Evolutionary conservation across 2,888 invertebrate genomes (phyloP).

Genomic region (Thyatira batis): DNA sequence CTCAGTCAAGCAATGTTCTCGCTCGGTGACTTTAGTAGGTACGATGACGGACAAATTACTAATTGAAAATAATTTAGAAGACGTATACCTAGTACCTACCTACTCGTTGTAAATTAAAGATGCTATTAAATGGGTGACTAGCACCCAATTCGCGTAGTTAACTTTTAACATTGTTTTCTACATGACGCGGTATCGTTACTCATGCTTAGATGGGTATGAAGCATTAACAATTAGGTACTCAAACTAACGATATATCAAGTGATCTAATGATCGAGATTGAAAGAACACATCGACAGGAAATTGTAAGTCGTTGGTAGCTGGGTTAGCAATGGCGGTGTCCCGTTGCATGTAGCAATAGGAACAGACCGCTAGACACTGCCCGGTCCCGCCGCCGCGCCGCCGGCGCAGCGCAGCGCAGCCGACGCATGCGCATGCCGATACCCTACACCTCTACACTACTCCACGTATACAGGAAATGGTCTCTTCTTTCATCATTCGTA

Average conservation of each 20-base stretch:
- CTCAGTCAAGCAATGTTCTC: constrained; percentile 32
- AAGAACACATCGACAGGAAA: constrained; percentile 50
- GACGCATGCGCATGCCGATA: constrained; percentile 24
- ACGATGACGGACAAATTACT: constrained; percentile 44
- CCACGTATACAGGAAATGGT: constrained; percentile 49
- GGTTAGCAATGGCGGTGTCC: constrained; percentile 53
- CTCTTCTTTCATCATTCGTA: constrained; percentile 44
- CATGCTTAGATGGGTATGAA: neutral
- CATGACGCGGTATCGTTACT: constrained; percentile 14
- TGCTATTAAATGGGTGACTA: constrained; percentile 53
- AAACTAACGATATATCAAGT: neutral
- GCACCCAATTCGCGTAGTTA: constrained; percentile 38
- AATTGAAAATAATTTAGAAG: constrained; percentile 57
- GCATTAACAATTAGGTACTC: neutral
- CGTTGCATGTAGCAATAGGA: constrained; percentile 50
- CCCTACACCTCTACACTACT: constrained; percentile 34
- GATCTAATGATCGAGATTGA: constrained; percentile 14
- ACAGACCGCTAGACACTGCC: constrained; percentile 25
- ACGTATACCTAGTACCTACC: too few relatives aligned
- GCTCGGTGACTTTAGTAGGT: too few relatives aligned
- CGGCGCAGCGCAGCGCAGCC: constrained; percentile 5
- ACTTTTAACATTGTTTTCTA: constrained; percentile 26
- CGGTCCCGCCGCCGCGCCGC: constrained; percentile 11
- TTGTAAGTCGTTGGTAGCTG: constrained; percentile 47
- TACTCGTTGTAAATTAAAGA: constrained; percentile 31